Conservation (phyloP, 2,888 invertebrate genomes). For the Idaea biselata region DNA sequence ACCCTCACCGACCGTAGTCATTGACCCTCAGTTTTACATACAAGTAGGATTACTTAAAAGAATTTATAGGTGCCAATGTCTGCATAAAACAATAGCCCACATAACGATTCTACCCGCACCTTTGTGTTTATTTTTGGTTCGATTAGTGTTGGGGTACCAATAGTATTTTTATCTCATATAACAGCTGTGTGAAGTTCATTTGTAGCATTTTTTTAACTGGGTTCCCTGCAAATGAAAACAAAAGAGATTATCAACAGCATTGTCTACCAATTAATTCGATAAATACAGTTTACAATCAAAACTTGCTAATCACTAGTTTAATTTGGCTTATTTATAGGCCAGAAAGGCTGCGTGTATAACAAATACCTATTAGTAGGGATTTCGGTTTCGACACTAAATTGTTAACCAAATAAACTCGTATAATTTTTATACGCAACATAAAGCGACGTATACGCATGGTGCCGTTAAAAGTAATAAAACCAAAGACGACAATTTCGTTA, state of each 20-base stretch:
- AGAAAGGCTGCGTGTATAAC: neutral
- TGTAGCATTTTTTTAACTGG: neutral
- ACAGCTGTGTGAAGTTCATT: neutral
- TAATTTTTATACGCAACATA: slow-evolving; percentile 28
- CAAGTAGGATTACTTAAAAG: slow-evolving; percentile 19
- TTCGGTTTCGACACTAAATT: slow-evolving; percentile 13
- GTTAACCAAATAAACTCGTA: slow-evolving; percentile 28
- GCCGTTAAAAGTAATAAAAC: slow-evolving; percentile 45
- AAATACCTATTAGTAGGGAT: too few relatives aligned
- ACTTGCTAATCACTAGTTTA: too few relatives aligned
- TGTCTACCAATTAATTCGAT: too few relatives aligned
- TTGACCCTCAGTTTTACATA: slow-evolving; percentile 30
- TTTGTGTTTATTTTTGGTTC: slow-evolving; percentile 16
- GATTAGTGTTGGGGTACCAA: neutral
- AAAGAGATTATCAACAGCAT: too few relatives aligned
- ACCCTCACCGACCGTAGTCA: slow-evolving; percentile 33
- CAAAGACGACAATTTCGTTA: slow-evolving; percentile 45
- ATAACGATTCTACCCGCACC: slow-evolving; percentile 19
- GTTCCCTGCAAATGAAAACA: neutral
- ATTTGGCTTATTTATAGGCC: too few relatives aligned
- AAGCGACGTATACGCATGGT: slow-evolving; percentile 32
- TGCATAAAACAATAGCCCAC: slow-evolving; percentile 23
- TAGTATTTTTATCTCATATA: neutral
- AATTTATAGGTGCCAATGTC: slow-evolving; percentile 25
- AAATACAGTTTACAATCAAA: too few relatives aligned